These are phyloP conservation scores for Clarias batrachus DNA, from an alignment of 2,113 vertebrate species.

Conservation along the genomic window DNA sequence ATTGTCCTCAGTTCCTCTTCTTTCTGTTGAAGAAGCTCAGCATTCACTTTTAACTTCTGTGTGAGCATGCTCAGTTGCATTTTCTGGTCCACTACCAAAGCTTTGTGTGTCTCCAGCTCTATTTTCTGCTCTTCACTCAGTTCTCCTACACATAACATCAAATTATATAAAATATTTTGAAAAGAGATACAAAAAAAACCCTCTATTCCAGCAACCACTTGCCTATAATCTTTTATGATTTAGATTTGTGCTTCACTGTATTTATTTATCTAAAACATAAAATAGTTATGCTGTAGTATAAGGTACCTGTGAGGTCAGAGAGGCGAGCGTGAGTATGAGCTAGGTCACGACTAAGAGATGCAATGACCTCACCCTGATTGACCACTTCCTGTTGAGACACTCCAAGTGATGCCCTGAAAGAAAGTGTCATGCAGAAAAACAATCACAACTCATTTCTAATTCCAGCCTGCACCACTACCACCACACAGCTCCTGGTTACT, in stretches of 20 bases:
- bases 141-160: slow-evolving; percentile 65
- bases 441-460: neutral
- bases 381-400: slow-evolving; percentile 55
- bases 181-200: neutral
- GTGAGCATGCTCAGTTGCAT: slow-evolving; percentile 65
- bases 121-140: slow-evolving; percentile 76
- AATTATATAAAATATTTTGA: neutral
- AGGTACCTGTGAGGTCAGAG: slow-evolving; percentile 72
- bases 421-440: neutral
- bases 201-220: neutral
- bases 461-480: neutral
- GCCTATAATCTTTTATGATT: neutral
- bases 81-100: slow-evolving; percentile 62
- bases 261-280: neutral
- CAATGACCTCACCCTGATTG: slow-evolving; percentile 68
- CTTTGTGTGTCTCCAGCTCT: slow-evolving; percentile 71
- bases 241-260: neutral
- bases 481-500: neutral
- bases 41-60: slow-evolving; percentile 59
- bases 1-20: slow-evolving; percentile 63
- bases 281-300: slow-evolving; percentile 16
- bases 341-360: slow-evolving; percentile 65
- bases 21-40: slow-evolving; percentile 66
- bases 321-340: slow-evolving; percentile 63
- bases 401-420: slow-evolving; percentile 65